Evolutionary conservation across 1,140 invertebrate genomes (phyloP), one percentile per base, ranked within the genome.

Genomic region (Zaprionus ghesquierei): DNA sequence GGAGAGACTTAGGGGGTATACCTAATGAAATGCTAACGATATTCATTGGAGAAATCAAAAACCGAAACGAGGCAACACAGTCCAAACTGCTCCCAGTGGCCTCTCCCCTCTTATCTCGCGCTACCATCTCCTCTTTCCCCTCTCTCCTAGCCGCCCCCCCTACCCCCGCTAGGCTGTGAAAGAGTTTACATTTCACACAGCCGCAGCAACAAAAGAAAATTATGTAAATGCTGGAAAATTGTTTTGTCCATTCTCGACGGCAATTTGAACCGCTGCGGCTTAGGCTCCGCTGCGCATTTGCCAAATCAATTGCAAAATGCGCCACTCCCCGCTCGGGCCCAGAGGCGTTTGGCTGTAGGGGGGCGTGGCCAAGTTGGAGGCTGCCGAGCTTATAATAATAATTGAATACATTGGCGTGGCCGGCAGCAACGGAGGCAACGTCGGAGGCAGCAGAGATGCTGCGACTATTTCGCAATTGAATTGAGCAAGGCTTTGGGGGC

Each of bases 11-110:
- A n/a, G n/a, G 55, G 35, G 72, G 33, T 61, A 60, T 64, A 58
- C 71, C 63, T 86, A 86, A 86, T 86, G 84, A 86, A 89, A 86
- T 89, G 82, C 82, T 82, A 86, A 89, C 84, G 84, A 86, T 89
- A 86, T 86, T 79, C 84, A 86, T 89, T 87, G 81, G 46, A 74
- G 79, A 82, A 86, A 87, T 82, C 65, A 78, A 56, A 81, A 81
- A 70, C 46, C 81, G 81, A 80, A 77, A 80, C 81, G 79, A 73
- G 61, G n/a, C 59, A 68, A 68, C 0, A 31, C 13, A 60, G 41
- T 69, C 58, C 51, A 75, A 77, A 59, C 51, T 53, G 54, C 75
- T n/a, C n/a, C 18, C 23, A 35, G 22, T 25, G 5, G n/a, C 55
- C 31, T 33, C 12, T 4, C 33, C 33, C 6, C 27, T n/a, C n/a